Percentiles rank a stretch among this genome's conserved stretches.
Conservation (phyloP, 1,140 invertebrate genomes). For the Drosophila setifemur region DNA sequence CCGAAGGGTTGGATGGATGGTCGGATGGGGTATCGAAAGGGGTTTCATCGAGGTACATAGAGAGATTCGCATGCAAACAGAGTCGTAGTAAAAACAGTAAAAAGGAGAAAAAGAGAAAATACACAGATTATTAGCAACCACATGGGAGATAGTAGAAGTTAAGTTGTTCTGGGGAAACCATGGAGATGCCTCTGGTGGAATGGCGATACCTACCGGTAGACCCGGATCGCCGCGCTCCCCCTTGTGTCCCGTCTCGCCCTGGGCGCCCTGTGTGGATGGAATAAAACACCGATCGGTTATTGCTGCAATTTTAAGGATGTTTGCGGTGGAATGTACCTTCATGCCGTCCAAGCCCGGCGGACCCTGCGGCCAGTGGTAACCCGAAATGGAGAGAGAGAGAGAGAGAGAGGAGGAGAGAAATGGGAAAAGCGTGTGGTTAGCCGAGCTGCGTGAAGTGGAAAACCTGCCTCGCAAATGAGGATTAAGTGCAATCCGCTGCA, state of each 20-base stretch:
- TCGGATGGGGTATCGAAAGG: slow-evolving; percentile 7
- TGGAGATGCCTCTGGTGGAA: neutral
- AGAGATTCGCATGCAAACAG: slow-evolving; percentile 63
- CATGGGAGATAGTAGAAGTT: slow-evolving; percentile 34
- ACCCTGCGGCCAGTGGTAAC: slow-evolving; percentile 83
- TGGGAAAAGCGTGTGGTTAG: slow-evolving; percentile 43
- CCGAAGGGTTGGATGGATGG: slow-evolving; percentile 6
- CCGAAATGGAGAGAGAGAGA: neutral
- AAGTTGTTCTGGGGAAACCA: slow-evolving; percentile 9
- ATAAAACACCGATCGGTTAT: slow-evolving; percentile 20
- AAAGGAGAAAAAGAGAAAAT: slow-evolving; percentile 41
- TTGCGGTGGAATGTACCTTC: slow-evolving; percentile 85
- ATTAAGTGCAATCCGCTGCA: neutral
- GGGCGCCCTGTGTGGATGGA: slow-evolving; percentile 88
- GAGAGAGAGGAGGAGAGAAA: slow-evolving; percentile 55
- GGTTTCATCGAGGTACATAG: slow-evolving; percentile 22
- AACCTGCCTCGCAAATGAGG: slow-evolving; percentile 8
- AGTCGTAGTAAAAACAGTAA: slow-evolving; percentile 44
- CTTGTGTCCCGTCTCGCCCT: slow-evolving; percentile 94
- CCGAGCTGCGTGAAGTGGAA: slow-evolving; percentile 6
- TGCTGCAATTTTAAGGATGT: neutral
- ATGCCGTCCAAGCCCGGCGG: slow-evolving; percentile 89
- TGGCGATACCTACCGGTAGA: slow-evolving; percentile 89
- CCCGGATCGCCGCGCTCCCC: slow-evolving; percentile 95
- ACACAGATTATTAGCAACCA: slow-evolving; percentile 76